Conservation (phyloP, 2,888 invertebrate species). For the Drosophila kambysellisi region DNA sequence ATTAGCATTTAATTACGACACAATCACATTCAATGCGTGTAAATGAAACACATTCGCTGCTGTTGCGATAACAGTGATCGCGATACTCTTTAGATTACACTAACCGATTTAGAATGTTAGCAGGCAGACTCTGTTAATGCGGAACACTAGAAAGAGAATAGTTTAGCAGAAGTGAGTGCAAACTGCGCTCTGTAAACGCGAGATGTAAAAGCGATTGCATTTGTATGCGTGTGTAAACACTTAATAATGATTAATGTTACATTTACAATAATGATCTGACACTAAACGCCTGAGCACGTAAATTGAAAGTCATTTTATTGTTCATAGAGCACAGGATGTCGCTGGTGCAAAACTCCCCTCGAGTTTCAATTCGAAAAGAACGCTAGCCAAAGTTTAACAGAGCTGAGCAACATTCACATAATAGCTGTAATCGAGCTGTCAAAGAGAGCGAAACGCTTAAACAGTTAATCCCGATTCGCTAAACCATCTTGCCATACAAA, state of each 20-base stretch:
- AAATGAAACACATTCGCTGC: not conserved
- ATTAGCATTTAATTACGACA: too few relatives aligned
- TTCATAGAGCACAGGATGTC: not conserved
- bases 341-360: not conserved
- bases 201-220: not conserved
- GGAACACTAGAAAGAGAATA: not conserved
- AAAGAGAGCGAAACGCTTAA: not conserved
- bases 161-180: not conserved
- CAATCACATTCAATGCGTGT: not conserved
- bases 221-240: not conserved
- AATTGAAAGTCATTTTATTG: too few relatives aligned
- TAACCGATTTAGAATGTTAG: not conserved
- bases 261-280: not conserved
- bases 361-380: too few relatives aligned
- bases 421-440: not conserved
- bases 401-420: constrained; percentile 17
- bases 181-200: not conserved
- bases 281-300: not conserved
- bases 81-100: not conserved
- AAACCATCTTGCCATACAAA: too few relatives aligned
- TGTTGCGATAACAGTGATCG: constrained; percentile 5
- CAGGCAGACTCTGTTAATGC: not conserved
- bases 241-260: not conserved
- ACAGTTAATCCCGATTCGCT: too few relatives aligned
- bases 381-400: not conserved